These are phyloP conservation scores for Myripristis jacobus DNA, from an alignment of 2,797 vertebrate species.

Conservation along the genomic window DNA sequence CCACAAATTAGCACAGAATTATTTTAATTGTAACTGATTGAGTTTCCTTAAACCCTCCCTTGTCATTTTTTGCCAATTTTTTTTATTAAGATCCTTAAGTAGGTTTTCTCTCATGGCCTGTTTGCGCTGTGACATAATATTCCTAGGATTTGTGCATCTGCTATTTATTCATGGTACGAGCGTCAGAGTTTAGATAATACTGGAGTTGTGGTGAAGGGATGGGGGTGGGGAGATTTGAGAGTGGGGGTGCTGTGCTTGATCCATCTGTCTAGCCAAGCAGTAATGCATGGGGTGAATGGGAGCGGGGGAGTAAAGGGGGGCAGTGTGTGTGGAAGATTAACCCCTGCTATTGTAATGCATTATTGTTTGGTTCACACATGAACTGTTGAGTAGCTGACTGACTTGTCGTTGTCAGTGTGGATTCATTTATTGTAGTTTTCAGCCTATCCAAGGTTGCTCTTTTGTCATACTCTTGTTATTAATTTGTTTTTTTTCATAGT, in stretches of 20 bases:
- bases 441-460: background rate
- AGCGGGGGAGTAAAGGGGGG: conserved; percentile 36
- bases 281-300: conserved; percentile 57
- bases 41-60: background rate
- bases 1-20: background rate
- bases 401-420: conserved; percentile 25
- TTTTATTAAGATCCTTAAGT: background rate
- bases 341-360: conserved; percentile 64
- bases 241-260: conserved; percentile 66
- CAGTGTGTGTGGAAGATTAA: conserved; percentile 72
- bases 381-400: conserved; percentile 43
- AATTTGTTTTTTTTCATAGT: background rate
- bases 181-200: conserved; percentile 44
- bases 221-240: conserved; percentile 71
- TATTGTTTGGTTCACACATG: conserved; percentile 64
- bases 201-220: conserved; percentile 44
- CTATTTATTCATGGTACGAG: conserved; percentile 21
- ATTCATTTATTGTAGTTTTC: conserved; percentile 41
- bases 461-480: background rate
- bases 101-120: background rate
- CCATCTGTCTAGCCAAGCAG: conserved; percentile 78
- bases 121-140: background rate
- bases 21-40: background rate
- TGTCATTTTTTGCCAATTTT: background rate
- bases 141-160: background rate